Evolutionary conservation across 1,140 invertebrate genomes (phyloP), one percentile per base, ranked within the genome.

Genomic region (Drosophila auraria): DNA sequence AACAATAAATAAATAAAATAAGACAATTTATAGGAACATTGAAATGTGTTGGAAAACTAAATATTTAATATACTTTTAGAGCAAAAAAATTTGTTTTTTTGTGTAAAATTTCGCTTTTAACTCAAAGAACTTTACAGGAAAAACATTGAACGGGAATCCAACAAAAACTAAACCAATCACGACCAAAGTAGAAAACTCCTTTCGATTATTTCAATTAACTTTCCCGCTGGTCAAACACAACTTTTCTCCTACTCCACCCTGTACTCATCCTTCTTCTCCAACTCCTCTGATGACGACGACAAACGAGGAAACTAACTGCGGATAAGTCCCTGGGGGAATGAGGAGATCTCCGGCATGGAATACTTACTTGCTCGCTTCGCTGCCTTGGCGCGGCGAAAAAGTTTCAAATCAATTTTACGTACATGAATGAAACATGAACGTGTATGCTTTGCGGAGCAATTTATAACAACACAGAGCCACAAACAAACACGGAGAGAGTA

Each of bases 361-460:
- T 27, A 49, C 58, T 78, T 58, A 11, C 74, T 62, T 78, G 72
- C 45, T 60, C 74, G 74, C 64, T 78, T 78, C 42, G 74, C 73
- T 78, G 74, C 64, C 74, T n/a, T 14, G 50, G 68, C 64, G 54
- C 64, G 64, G 68, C 68, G 64, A 63, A 75, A 86, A 87, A 82
- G 84, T 87, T 87, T 64, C 62, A 83, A 87, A 87, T 87, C 83
- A 87, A 87, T 87, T 87, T 87, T 77, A 87, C 80, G 80, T 87
- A 83, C 84, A 89, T 87, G 84, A 78, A 87, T 89, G 84, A 89
- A 83, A 87, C 84, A 89, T 87, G 84, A 83, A 89, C 84, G 84
- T 87, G 84, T 42, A 89, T 75, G 84, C 83, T 73, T 83, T 80
- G 72, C 78, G 69, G 56, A 83, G 66, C 83, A 87, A 87, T 87